phyloP scores from a whole-genome alignment of 2,113 vertebrate species.

The Brachyhypopomus gauderio region DNA sequence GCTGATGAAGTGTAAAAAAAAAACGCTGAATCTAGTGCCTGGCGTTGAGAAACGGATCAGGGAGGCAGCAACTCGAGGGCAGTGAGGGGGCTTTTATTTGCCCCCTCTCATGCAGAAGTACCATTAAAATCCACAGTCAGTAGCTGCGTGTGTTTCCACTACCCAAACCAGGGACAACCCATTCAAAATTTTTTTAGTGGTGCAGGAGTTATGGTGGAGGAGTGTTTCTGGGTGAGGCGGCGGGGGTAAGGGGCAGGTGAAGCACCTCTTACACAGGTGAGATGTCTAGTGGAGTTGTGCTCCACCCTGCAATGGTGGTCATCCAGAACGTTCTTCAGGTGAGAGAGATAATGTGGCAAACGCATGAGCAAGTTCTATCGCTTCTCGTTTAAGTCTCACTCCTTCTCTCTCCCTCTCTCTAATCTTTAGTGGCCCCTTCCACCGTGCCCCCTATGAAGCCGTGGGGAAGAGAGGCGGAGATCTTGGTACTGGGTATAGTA shows the following conservation, averaged over 20 bases:
- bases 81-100: slow-evolving; percentile 40
- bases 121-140: slow-evolving; percentile 45
- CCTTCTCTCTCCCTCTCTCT: slow-evolving; percentile 29
- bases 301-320: not conserved
- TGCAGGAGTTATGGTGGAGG: slow-evolving; percentile 28
- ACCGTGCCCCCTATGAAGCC: slow-evolving; percentile 76
- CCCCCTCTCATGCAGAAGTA: slow-evolving; percentile 26
- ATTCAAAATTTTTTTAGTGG: slow-evolving; percentile 54
- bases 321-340: slow-evolving; percentile 33
- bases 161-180: slow-evolving; percentile 36
- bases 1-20: not conserved
- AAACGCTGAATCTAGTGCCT: slow-evolving; percentile 22
- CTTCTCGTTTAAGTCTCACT: not conserved
- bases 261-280: slow-evolving; percentile 27
- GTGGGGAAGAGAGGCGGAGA: slow-evolving; percentile 80
- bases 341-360: slow-evolving; percentile 11
- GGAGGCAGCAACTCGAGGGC: slow-evolving; percentile 25
- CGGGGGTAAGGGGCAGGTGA: slow-evolving; percentile 48
- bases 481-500: slow-evolving; percentile 76
- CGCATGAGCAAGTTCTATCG: not conserved
- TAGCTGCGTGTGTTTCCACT: slow-evolving; percentile 30
- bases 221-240: slow-evolving; percentile 44
- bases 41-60: not conserved
- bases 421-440: slow-evolving; percentile 75
- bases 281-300: slow-evolving; percentile 44